Base-by-base conservation (phyloP, 2,888 invertebrate genomes). In the Xylota sylvarum region DNA sequence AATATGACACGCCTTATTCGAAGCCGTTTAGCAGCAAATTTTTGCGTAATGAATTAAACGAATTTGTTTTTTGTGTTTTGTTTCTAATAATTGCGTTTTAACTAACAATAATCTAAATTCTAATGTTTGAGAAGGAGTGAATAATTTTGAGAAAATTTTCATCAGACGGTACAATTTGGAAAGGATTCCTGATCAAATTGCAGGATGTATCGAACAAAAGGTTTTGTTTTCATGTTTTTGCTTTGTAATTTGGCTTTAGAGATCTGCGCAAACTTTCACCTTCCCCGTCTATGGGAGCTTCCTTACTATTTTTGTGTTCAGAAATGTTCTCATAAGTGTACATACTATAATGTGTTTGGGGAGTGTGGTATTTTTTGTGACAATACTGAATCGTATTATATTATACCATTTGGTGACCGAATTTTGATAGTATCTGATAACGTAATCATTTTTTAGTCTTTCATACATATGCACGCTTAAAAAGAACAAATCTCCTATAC, bases 31-130 rank as follows among this genome's bases (percentile, higher is more conserved):
- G 30, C 14, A 17, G 55, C 55, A 10, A 52, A 23, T 7, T 35
- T 35, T 2, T 60, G 58, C 74, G 79, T 60, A 55, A 55, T 72
- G 50, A 62, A 46, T 43, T 43, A 56, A 72, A 64, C 77, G 83
- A 88, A 87, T 65, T 77, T 77, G 84, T 85, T 80, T 72, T 88
- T 88, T 85, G 88, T 89, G 88, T 89, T 90, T 90, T 77, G 88
- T 82, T 87, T 72, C 80, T 80, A 82, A 55, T 73, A 78, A 76
- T 17, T 56, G 58, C 72, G 62, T 46, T 69, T 74, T 55, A 62
- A 72, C 72, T 79, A 77, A 78, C 86, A 88, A 77, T 4, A 17
- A 37, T 30, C 60, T 73, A 52, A 58, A 82, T 74, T 27, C 43
- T 14, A 35, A 46, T 23, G 23, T 72, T 40, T 60, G 19, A 55